phyloP scores from a whole-genome alignment of 2,797 vertebrate species.

The Dromococcyx pavoninus region DNA sequence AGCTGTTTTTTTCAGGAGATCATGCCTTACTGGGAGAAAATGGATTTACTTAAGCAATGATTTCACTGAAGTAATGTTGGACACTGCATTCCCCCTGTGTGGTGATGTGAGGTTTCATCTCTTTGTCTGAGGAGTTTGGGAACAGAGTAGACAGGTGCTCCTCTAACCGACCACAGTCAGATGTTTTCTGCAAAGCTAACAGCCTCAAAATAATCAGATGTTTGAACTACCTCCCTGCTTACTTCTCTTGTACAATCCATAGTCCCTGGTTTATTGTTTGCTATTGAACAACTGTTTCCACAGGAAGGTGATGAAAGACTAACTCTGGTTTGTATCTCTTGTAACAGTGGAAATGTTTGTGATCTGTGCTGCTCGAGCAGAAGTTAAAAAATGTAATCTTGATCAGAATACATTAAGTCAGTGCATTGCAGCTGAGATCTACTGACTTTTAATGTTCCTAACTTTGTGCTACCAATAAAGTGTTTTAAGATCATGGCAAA shows the following conservation, averaged over 20 bases:
- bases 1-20: neutral
- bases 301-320: neutral
- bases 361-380: neutral
- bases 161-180: neutral
- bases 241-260: neutral
- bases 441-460: slow-evolving; percentile 39
- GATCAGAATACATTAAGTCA: neutral
- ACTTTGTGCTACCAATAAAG: slow-evolving; percentile 33
- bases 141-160: neutral
- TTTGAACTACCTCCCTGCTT: neutral
- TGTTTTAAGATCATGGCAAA: slow-evolving; percentile 21
- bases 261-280: neutral
- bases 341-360: neutral
- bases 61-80: neutral
- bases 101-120: neutral
- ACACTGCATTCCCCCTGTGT: neutral
- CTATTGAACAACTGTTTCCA: neutral
- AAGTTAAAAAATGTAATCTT: neutral
- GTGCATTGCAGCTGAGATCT: slow-evolving; percentile 10
- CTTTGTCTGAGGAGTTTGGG: neutral
- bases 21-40: neutral
- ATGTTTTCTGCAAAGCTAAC: neutral
- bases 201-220: neutral
- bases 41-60: too few species aligned
- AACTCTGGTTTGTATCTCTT: neutral